Conservation (phyloP, 2,113 vertebrate genomes). For the Ammospiza nelsoni region DNA sequence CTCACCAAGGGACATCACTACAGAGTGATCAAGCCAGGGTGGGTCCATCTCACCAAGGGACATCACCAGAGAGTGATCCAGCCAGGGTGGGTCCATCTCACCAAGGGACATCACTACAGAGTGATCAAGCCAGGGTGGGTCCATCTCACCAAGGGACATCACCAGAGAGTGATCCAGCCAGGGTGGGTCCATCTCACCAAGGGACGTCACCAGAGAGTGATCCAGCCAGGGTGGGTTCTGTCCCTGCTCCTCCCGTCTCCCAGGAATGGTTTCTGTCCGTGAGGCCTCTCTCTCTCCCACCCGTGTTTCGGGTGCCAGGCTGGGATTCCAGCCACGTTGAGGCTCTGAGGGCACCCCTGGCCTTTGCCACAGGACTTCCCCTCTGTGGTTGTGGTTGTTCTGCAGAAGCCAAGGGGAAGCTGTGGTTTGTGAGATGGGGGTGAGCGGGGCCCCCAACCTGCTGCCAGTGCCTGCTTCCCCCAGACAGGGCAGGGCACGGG, state of each 20-base stretch:
- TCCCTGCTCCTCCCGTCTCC: not conserved
- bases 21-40: accelerated
- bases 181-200: not conserved
- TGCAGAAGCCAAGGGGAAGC: conserved; percentile 39
- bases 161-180: accelerated
- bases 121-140: accelerated
- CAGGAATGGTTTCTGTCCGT: accelerated
- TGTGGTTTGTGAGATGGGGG: accelerated
- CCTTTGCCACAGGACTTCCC: conserved; percentile 6
- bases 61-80: too few relatives aligned
- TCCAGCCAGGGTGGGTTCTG: not conserved
- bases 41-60: too few relatives aligned
- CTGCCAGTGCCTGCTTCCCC: not conserved
- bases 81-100: not conserved
- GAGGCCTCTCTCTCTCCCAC: not conserved
- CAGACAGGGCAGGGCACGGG: accelerated
- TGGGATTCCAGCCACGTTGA: accelerated
- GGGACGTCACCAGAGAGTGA: too few relatives aligned
- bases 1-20: too few relatives aligned
- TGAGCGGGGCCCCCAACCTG: accelerated
- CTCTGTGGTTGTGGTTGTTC: not conserved
- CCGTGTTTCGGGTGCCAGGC: not conserved
- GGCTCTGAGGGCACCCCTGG: not conserved
- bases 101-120: accelerated
- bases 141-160: accelerated